phyloP scores from a whole-genome alignment of 2,888 invertebrate species.

The Acleris emargana region DNA sequence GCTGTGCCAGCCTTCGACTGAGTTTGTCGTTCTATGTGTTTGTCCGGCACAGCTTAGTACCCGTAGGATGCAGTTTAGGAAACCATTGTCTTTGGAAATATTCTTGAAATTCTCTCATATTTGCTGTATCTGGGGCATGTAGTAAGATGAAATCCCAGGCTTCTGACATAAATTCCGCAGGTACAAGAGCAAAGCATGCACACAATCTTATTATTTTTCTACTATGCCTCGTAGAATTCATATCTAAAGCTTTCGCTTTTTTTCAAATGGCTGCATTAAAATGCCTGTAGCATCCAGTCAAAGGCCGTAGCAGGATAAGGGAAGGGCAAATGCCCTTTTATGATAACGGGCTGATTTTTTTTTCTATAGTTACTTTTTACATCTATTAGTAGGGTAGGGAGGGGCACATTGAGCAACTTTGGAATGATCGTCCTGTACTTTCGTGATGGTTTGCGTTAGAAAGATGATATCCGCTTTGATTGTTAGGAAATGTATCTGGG shows the following conservation, averaged over 20 bases:
- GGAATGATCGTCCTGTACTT: too few species aligned
- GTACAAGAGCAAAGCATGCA: slow-evolving; percentile 4
- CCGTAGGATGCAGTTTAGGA: slow-evolving; percentile 2
- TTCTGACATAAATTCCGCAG: slow-evolving; percentile 3
- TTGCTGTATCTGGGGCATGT: slow-evolving; percentile 1
- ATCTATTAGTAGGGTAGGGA: too few species aligned
- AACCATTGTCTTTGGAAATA: slow-evolving; percentile 3
- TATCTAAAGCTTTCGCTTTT: background rate
- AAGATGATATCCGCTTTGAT: too few species aligned
- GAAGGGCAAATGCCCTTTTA: too few species aligned
- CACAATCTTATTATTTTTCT: too few species aligned
- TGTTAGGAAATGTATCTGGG: too few species aligned
- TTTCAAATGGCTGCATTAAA: background rate
- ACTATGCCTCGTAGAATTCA: background rate
- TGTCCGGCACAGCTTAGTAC: slow-evolving; percentile 2
- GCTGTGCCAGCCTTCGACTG: slow-evolving; percentile 21
- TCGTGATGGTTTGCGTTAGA: too few species aligned
- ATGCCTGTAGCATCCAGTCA: background rate
- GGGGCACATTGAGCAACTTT: too few species aligned
- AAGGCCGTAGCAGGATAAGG: too few species aligned
- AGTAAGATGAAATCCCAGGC: slow-evolving; percentile 1
- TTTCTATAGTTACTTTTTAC: too few species aligned
- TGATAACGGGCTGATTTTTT: too few species aligned
- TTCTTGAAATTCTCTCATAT: background rate
- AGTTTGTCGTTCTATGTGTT: slow-evolving; percentile 20